Evolutionary conservation across 2,113 vertebrate species (phyloP), one percentile per base, ranked within the genome.

Genomic region (Hippocampus guttulatus): DNA sequence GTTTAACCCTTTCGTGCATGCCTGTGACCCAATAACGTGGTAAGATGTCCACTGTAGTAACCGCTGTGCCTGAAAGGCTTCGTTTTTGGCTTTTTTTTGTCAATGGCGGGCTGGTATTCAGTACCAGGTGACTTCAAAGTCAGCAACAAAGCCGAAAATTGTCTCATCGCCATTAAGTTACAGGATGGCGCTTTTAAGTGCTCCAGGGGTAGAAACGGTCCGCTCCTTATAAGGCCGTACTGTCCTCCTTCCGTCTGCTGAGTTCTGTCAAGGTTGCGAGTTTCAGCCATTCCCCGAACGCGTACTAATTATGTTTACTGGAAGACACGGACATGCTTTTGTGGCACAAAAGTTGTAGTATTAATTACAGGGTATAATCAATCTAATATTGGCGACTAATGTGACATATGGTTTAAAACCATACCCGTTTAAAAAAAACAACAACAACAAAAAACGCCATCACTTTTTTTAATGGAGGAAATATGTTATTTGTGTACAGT

Each of bases 401-500:
- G 33, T n/a, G 61, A 7, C 61, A 64, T 11, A 41, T 43, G 64
- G 43, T 47, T 45, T 27, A 18, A 27, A 65, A 47, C 43, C 41
- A 65, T 43, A 65, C 64, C 41, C 27, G 16, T 61, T 61, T n/a
- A 1, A 11, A 23, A 33, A 15, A 60, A 60, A 30, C 45, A 60
- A 16, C 45, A 41, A 21, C 18, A 41, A n/a, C n/a, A n/a, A 41
- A 63, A n/a, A 63, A 63, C 45, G 21, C 11, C 40, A 23, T 45
- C 63, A 45, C 63, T 23, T 18, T 15, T 65, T 43, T 47, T 27
- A 47, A 47, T 25, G 64, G n/a, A 47, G 27, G n/a, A 65, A 65
- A 65, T 65, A 16, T 47, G 41, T 65, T 47, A 45, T 65, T 65
- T 65, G 64, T 47, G 64, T 45, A 9, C 47, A 47, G 47, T 65